A percentile compares a stretch with the other conserved stretches of the same genome.
Evolutionary conservation across 1,140 invertebrate genomes (phyloP).

Genomic region (Xylocopa sonorina): DNA sequence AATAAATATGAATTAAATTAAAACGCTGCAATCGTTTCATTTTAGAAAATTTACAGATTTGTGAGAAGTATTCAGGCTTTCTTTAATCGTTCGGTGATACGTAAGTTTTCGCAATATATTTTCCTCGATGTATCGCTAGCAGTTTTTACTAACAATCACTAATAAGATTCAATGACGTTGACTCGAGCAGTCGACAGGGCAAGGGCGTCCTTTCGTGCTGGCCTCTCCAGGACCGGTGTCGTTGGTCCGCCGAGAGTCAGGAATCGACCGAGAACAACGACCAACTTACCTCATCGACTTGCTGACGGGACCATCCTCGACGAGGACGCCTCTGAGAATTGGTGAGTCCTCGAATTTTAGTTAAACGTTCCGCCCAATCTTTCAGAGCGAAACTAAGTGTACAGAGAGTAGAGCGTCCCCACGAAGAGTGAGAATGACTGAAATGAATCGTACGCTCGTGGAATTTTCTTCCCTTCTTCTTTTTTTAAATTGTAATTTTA

Average conservation of each 20-base stretch:
- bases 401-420: too few relatives aligned
- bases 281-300: constrained; percentile 77
- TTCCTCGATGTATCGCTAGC: constrained; percentile 22
- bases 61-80: too few relatives aligned
- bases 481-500: too few relatives aligned
- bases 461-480: too few relatives aligned
- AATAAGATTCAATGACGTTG: constrained; percentile 71
- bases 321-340: constrained; percentile 83
- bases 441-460: too few relatives aligned
- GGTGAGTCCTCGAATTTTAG: constrained; percentile 73
- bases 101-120: constrained; percentile 30
- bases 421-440: too few relatives aligned
- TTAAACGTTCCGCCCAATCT: background rate
- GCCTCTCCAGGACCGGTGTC: constrained; percentile 78
- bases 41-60: too few relatives aligned
- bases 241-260: constrained; percentile 76
- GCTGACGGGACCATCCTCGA: constrained; percentile 80
- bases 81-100: background rate
- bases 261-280: constrained; percentile 73
- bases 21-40: too few relatives aligned
- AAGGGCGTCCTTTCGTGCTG: constrained; percentile 85
- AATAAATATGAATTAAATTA: too few relatives aligned
- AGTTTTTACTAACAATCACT: constrained; percentile 66
- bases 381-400: background rate
- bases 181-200: constrained; percentile 85